Percentiles rank a stretch among this genome's conserved stretches.
Conservation (phyloP, 1,140 invertebrate genomes). For the Pectinophora gossypiella region DNA sequence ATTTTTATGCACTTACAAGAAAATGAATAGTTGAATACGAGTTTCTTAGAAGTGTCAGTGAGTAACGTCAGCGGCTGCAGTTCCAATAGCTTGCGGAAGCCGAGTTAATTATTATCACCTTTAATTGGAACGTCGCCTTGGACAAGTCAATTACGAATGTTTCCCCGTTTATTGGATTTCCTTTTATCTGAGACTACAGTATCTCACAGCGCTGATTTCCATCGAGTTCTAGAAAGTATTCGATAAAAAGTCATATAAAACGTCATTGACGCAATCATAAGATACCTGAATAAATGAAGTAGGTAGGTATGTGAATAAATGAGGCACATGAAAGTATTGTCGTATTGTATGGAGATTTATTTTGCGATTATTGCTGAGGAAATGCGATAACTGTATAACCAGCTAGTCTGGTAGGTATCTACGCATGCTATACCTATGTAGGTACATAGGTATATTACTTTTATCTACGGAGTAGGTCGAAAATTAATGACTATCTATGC, state of each 20-base stretch:
- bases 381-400: not conserved
- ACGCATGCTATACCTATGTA: too few species aligned
- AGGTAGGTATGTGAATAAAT: too few species aligned
- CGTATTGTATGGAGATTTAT: not conserved
- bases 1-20: not conserved
- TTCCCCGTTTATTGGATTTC: not conserved
- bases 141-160: slow-evolving; percentile 1
- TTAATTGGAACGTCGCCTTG: not conserved
- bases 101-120: not conserved
- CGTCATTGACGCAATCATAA: not conserved
- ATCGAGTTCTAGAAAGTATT: not conserved
- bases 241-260: not conserved
- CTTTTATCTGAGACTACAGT: not conserved
- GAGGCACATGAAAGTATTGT: not conserved
- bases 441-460: too few species aligned
- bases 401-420: too few species aligned
- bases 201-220: not conserved
- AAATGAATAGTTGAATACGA: not conserved
- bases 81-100: not conserved
- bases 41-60: too few species aligned
- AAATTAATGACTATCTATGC: too few species aligned
- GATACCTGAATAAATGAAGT: too few species aligned
- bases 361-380: not conserved
- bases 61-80: not conserved
- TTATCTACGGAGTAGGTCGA: too few species aligned